Evolutionary conservation across 2,113 vertebrate species (phyloP).

Genomic region (Gila orcuttii): DNA sequence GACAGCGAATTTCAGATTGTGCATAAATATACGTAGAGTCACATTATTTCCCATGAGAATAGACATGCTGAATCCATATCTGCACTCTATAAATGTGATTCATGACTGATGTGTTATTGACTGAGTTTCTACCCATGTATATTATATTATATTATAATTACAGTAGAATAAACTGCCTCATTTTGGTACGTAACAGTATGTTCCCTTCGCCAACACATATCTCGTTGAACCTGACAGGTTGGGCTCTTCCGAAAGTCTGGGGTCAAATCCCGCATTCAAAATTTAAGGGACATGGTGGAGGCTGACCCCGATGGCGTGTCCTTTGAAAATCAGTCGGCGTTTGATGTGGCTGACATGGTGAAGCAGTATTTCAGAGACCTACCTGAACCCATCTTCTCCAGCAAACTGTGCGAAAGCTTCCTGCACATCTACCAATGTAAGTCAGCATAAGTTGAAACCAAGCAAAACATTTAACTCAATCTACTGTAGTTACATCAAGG

Average conservation of each 20-base stretch:
- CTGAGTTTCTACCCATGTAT: background rate
- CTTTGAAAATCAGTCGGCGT: slow-evolving; percentile 83
- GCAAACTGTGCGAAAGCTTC: slow-evolving; percentile 84
- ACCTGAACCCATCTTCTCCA: slow-evolving; percentile 85
- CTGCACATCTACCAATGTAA: slow-evolving; percentile 91
- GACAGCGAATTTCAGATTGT: too few species aligned
- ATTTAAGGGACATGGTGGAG: slow-evolving; percentile 85
- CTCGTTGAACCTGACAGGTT: slow-evolving; percentile 71
- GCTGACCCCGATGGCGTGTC: slow-evolving; percentile 72
- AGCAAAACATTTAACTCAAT: background rate
- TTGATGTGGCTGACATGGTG: slow-evolving; percentile 90
- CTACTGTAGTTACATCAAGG: background rate
- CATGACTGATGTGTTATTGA: background rate
- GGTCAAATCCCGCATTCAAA: slow-evolving; percentile 86
- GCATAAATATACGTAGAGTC: background rate
- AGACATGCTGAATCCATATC: background rate
- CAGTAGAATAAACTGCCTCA: background rate
- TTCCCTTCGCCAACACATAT: background rate
- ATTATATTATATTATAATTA: background rate
- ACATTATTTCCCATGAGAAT: background rate
- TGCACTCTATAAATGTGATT: background rate
- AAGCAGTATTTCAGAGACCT: slow-evolving; percentile 92
- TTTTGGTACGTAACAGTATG: background rate
- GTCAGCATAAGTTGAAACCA: slow-evolving; percentile 38
- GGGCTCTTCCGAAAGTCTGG: slow-evolving; percentile 88